Percentiles rank a stretch among this genome's conserved stretches.
Evolutionary conservation across 2,888 invertebrate species (phyloP).

Genomic region (Nudaria mundana): DNA sequence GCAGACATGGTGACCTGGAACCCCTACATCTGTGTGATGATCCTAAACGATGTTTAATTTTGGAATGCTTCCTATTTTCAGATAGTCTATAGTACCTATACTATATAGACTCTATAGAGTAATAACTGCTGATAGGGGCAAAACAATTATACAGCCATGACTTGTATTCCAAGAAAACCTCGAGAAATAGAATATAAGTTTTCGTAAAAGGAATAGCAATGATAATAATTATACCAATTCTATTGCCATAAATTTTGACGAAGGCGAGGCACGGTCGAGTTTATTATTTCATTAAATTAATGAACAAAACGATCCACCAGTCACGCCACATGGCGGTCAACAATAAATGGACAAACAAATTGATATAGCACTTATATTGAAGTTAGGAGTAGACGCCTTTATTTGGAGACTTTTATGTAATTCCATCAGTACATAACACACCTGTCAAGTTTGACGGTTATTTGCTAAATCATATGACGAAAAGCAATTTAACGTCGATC

Average conservation of each 20-base stretch:
- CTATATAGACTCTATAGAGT: too few relatives aligned
- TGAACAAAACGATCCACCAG: slow-evolving; percentile 42
- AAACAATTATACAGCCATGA: too few relatives aligned
- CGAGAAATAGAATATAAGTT: too few relatives aligned
- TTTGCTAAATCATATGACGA: slow-evolving; percentile 65
- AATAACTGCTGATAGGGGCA: too few relatives aligned
- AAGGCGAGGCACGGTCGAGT: slow-evolving; percentile 41
- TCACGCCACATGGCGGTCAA: slow-evolving; percentile 41
- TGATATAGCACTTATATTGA: slow-evolving; percentile 21
- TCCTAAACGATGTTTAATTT: too few relatives aligned
- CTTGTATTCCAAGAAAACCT: too few relatives aligned
- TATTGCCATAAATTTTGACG: slow-evolving; percentile 15
- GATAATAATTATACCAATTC: too few relatives aligned
- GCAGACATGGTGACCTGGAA: slow-evolving; percentile 22
- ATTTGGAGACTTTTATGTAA: slow-evolving; percentile 24
- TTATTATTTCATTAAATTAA: slow-evolving; percentile 55
- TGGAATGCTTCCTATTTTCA: too few relatives aligned
- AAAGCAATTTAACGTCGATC: slow-evolving; percentile 69
- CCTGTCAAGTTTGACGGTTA: slow-evolving; percentile 51
- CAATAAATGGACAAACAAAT: slow-evolving; percentile 18
- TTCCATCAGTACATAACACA: slow-evolving; percentile 36
- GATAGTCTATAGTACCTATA: too few relatives aligned
- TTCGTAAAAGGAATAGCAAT: too few relatives aligned
- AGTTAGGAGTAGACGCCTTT: slow-evolving; percentile 27
- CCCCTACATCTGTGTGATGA: too few relatives aligned